Conservation (phyloP, 2,888 invertebrate genomes). For the Fragum fragum region DNA sequence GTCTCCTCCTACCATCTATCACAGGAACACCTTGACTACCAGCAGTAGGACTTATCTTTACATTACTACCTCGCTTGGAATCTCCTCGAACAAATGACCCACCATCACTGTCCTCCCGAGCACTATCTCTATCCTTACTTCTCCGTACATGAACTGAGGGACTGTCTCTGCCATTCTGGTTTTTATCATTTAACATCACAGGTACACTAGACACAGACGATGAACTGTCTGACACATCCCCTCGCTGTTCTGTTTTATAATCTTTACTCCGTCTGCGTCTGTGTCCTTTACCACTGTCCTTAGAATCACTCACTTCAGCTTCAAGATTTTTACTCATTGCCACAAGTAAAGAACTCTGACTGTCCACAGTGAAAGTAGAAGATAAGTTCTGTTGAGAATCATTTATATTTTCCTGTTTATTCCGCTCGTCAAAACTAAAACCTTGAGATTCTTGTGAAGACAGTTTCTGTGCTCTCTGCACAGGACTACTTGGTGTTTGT, state of each 20-base stretch:
- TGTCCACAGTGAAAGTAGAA: conserved; percentile 78
- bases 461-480: conserved; percentile 49
- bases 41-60: conserved; percentile 67
- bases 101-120: conserved; percentile 67
- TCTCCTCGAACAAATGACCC: conserved; percentile 56
- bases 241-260: conserved; percentile 49
- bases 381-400: conserved; percentile 70
- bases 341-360: conserved; percentile 74
- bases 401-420: conserved; percentile 46
- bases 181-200: conserved; percentile 56
- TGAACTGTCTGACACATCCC: conserved; percentile 64
- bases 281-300: conserved; percentile 67
- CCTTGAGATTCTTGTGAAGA: conserved; percentile 65
- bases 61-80: conserved; percentile 52
- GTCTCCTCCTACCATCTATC: conserved; percentile 78
- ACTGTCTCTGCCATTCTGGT: conserved; percentile 53
- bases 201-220: conserved; percentile 66
- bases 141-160: conserved; percentile 65
- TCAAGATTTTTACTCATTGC: conserved; percentile 70
- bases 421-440: conserved; percentile 62
- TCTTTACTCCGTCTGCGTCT: conserved; percentile 72
- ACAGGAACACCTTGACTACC: conserved; percentile 75
- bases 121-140: conserved; percentile 67
- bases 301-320: conserved; percentile 52
- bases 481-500: conserved; percentile 62